Evolutionary conservation across 30 jellyfish, hydroid and myxozoan species (phyloP).

Genomic region (Cassiopea andromeda): DNA sequence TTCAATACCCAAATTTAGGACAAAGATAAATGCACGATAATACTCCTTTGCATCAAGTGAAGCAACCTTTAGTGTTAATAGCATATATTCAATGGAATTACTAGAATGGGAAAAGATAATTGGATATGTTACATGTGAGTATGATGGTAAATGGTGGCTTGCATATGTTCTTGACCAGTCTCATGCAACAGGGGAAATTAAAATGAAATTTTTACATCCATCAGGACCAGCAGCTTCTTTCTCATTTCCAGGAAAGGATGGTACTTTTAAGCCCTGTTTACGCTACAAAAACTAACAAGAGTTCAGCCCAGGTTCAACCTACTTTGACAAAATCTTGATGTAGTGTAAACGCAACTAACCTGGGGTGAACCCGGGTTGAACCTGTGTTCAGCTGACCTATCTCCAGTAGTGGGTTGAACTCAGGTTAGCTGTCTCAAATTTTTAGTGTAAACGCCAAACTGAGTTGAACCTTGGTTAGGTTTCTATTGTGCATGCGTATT

Average conservation of each 20-base stretch:
- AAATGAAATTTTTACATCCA: slow-evolving; percentile 38
- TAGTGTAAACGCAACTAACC: slow-evolving; percentile 29
- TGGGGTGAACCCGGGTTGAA: slow-evolving; percentile 23
- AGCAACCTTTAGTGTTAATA: neutral
- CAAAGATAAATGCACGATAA: slow-evolving; percentile 19
- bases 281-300: too few species aligned
- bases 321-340: neutral
- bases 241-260: slow-evolving; percentile 28
- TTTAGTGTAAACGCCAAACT: too few species aligned
- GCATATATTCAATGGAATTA: neutral
- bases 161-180: neutral
- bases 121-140: slow-evolving; percentile 51
- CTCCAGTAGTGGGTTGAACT: neutral
- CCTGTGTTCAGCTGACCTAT: neutral
- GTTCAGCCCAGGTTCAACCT: slow-evolving; percentile 16
- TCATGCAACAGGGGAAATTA: neutral
- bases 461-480: too few species aligned
- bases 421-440: neutral
- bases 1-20: slow-evolving; percentile 21
- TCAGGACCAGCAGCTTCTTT: slow-evolving; percentile 54
- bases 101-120: neutral
- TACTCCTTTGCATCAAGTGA: slow-evolving; percentile 26
- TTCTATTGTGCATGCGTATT: slow-evolving; percentile 20
- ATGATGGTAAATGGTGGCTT: slow-evolving; percentile 50
- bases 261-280: too few species aligned